Conservation (phyloP, 2,797 vertebrate species). For the Neosilurus mollespiculum region DNA sequence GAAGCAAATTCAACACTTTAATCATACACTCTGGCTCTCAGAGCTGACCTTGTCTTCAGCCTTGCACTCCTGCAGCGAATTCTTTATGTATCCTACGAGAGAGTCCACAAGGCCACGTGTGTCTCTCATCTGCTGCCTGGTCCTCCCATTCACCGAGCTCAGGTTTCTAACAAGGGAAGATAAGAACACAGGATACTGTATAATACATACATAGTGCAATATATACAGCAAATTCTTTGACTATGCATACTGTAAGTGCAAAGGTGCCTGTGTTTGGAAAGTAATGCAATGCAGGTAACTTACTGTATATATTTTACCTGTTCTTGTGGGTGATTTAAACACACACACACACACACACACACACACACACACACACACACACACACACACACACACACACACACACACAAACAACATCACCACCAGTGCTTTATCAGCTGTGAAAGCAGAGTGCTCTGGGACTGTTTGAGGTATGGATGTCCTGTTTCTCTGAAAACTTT, state of each 20-base stretch:
- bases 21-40: background rate
- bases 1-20: background rate
- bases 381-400: background rate
- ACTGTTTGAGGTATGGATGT: slow-evolving; percentile 5
- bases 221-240: background rate
- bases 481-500: background rate
- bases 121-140: slow-evolving; percentile 90
- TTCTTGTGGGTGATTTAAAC: background rate
- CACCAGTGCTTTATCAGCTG: slow-evolving; percentile 1
- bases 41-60: slow-evolving; percentile 86
- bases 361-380: background rate
- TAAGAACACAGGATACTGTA: slow-evolving; percentile 7
- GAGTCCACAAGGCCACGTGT: slow-evolving; percentile 86
- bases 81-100: slow-evolving; percentile 86
- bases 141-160: slow-evolving; percentile 92
- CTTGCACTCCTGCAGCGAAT: slow-evolving; percentile 79
- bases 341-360: background rate
- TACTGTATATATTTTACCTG: background rate
- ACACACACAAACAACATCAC: background rate
- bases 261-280: background rate
- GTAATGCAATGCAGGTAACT: background rate
- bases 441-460: background rate
- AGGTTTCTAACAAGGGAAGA: slow-evolving; percentile 77
- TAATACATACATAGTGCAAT: background rate
- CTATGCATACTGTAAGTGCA: background rate